Percentiles rank a stretch among this genome's conserved stretches.
Evolutionary conservation across 2,113 vertebrate species (phyloP).

Genomic region (Tinamus guttatus): DNA sequence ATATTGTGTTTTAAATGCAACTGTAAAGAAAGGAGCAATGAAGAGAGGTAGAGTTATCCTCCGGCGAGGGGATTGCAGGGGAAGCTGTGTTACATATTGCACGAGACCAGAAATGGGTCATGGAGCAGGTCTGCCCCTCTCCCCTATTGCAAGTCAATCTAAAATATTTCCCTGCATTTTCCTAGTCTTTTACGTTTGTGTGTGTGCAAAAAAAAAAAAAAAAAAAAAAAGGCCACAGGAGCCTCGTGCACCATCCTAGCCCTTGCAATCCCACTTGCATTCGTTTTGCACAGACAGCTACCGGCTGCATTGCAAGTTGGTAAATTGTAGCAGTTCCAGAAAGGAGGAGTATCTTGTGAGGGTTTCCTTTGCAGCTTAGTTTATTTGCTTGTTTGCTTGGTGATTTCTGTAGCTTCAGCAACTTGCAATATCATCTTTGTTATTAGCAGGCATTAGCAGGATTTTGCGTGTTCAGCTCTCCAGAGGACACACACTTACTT

Average conservation of each 20-base stretch:
- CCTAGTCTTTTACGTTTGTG: neutral
- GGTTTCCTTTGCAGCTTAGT: neutral
- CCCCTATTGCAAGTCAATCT: neutral
- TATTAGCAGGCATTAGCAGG: slow-evolving; percentile 31
- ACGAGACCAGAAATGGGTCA: no score
- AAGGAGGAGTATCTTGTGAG: neutral
- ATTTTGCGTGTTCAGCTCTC: slow-evolving; percentile 1
- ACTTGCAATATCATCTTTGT: neutral
- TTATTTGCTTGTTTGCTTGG: slow-evolving; percentile 11
- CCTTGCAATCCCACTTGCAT: rapidly evolving
- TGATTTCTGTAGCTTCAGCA: neutral
- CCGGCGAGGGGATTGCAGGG: no score
- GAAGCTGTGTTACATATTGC: neutral
- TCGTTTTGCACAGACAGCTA: neutral
- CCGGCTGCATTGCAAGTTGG: neutral
- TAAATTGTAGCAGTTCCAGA: neutral
- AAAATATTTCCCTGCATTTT: neutral
- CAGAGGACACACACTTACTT: neutral
- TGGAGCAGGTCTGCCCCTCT: neutral
- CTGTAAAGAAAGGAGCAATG: neutral
- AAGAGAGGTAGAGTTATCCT: rapidly evolving
- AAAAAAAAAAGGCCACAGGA: no score
- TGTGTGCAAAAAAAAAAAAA: neutral
- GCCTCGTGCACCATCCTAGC: neutral
- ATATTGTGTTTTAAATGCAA: neutral